Evolutionary conservation across 2,888 invertebrate genomes (phyloP).

Genomic region (Aphodius granarius): DNA sequence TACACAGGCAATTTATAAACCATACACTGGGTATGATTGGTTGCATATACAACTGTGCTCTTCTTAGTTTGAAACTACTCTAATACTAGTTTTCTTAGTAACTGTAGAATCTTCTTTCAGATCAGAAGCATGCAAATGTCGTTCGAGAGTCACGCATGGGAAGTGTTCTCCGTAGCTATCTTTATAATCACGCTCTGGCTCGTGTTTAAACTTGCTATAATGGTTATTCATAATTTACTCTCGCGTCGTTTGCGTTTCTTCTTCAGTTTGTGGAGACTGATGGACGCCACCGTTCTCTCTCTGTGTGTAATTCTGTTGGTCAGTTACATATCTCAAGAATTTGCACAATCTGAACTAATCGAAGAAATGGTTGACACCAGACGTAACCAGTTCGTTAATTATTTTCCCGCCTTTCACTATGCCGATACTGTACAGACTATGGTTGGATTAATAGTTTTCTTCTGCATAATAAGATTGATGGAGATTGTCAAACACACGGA

Average conservation of each 20-base stretch:
- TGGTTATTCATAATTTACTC: neutral
- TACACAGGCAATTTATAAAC: too few species aligned
- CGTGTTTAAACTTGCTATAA: constrained; percentile 20
- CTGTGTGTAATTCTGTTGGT: constrained; percentile 13
- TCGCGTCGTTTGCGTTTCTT: constrained; percentile 15
- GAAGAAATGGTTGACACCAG: constrained; percentile 25
- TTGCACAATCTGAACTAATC: constrained; percentile 26
- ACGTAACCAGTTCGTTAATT: constrained; percentile 34
- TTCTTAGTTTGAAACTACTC: too few species aligned
- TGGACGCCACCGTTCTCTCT: constrained; percentile 29
- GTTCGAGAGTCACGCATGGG: neutral
- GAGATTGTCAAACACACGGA: neutral
- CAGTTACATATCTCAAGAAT: constrained; percentile 12
- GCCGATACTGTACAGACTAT: constrained; percentile 25
- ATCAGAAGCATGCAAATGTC: constrained; percentile 24
- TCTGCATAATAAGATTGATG: neutral
- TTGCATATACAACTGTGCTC: too few species aligned
- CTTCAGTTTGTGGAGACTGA: constrained; percentile 26
- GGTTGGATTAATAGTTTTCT: neutral
- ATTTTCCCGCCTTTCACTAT: constrained; percentile 26
- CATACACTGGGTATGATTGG: too few species aligned
- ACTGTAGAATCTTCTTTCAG: constrained; percentile 20
- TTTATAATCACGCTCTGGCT: constrained; percentile 21
- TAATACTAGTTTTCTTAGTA: constrained; percentile 21
- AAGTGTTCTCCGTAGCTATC: constrained; percentile 20